phyloP scores from a whole-genome alignment of 2,113 vertebrate species.

The Rhynchopsitta pachyrhyncha region DNA sequence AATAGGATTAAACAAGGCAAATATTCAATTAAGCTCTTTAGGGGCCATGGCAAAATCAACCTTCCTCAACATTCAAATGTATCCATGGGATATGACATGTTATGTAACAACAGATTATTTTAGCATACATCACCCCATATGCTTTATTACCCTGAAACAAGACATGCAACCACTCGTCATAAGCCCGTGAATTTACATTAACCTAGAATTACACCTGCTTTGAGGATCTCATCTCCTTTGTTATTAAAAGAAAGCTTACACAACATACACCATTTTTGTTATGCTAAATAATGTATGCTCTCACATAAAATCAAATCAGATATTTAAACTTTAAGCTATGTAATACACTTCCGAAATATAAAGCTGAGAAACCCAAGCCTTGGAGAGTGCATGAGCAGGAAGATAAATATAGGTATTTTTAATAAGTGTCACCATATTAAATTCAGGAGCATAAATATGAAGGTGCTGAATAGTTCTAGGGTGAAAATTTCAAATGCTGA shows the following conservation, averaged over 20 bases:
- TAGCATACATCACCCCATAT: neutral
- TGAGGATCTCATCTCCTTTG: neutral
- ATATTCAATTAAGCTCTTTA: conserved; percentile 44
- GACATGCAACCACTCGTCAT: neutral
- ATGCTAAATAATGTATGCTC: neutral
- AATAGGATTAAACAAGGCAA: conserved; percentile 45
- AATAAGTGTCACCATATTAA: neutral
- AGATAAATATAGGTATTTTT: conserved; percentile 22
- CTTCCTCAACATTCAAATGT: neutral
- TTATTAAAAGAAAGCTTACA: neutral
- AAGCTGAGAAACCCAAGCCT: conserved; percentile 14
- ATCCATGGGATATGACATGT: neutral
- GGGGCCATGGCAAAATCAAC: neutral
- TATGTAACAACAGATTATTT: neutral
- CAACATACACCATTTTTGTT: neutral
- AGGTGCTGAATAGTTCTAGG: neutral
- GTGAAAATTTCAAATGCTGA: neutral
- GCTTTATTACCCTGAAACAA: neutral
- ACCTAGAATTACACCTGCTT: neutral
- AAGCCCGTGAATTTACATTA: neutral
- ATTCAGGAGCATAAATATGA: neutral
- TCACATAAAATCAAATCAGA: neutral
- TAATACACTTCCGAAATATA: neutral
- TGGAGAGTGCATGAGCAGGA: neutral
- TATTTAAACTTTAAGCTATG: neutral